phyloP scores from a whole-genome alignment of 2,888 invertebrate species.

The Nephrocerus scutellatus region DNA sequence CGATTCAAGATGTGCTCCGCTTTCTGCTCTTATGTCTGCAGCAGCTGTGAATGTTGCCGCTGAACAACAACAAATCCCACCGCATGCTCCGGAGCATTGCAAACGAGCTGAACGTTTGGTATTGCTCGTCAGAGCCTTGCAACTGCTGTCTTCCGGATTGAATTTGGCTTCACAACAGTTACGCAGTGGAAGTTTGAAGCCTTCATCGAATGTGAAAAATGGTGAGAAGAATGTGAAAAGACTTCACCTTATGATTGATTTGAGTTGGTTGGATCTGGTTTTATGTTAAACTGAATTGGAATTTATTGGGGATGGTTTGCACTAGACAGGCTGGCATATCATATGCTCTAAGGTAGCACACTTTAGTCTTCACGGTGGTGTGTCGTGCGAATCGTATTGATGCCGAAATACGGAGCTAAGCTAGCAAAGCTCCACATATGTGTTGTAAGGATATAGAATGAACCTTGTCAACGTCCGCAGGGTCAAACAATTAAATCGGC shows the following conservation, averaged over 20 bases:
- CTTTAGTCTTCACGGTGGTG: no score
- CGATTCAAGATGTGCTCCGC: conserved; percentile 69
- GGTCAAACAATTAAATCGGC: no score
- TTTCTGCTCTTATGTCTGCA: conserved; percentile 57
- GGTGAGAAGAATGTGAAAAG: conserved; percentile 52
- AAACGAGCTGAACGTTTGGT: conserved; percentile 46
- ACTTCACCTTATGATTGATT: not conserved
- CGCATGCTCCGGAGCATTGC: conserved; percentile 48
- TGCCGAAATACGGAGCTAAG: no score
- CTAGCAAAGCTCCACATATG: no score
- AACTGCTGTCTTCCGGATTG: conserved; percentile 90
- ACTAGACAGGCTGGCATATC: no score
- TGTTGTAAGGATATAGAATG: not conserved
- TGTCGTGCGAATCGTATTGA: no score
- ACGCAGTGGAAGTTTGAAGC: conserved; percentile 74
- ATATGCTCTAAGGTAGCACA: no score
- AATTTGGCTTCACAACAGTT: conserved; percentile 82
- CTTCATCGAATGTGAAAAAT: conserved; percentile 83
- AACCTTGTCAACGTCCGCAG: no score
- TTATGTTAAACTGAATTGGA: no score
- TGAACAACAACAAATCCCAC: conserved; percentile 42
- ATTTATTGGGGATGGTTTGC: no score
- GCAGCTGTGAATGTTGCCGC: conserved; percentile 31
- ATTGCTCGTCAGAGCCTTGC: conserved; percentile 63
- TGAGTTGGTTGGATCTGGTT: no score